Evolutionary conservation across 2,888 invertebrate species (phyloP), one percentile per base, ranked within the genome.

Genomic region (Cynaeus angustus): DNA sequence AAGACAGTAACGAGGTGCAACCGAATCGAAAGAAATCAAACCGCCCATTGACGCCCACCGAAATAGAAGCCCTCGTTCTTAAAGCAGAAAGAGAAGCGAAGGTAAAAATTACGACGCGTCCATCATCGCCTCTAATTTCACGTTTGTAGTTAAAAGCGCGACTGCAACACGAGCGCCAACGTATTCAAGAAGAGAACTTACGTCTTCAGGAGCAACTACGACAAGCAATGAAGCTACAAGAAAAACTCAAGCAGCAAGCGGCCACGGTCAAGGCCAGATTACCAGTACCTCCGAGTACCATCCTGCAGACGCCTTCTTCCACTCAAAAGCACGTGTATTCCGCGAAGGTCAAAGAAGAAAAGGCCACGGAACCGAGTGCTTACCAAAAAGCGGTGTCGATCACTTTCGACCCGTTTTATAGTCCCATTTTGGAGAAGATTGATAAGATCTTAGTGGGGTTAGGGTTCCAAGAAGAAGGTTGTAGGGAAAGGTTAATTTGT

Each of bases 401-500:
- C 84, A 26, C 88, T 0, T 82, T 86, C 74, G 89, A 89, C 80
- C 80, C 88, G 7, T 96, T 94, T 86, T 96, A 95, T 84, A 93
- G 92, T 9, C 91, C 91, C 0, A 91, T 96, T 52, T 82, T 96
- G 58, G 90, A 91, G n/a, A 90, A 91, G 79, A 91, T 96, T 52
- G 94, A 95, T 78, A 89, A 89, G 33, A 90, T 94, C 61, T 88
- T 95, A 72, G 85, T 86, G 16, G 91, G 92, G 64, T 84, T 95
- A 64, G 91, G 92, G 9, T 91, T 93, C 43, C 83, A 83, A 0
- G 92, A 93, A 8, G 91, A 92, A 72, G 88, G 89, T 0, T 96
- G 96, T 81, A 88, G 90, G 69, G 94, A 95, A 82, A 87, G 94
- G 69, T 89, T 95, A 0, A 90, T 96, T 1, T 96, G 95, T 81